Percentiles rank a stretch among this genome's conserved stretches.
Evolutionary conservation across 1,140 invertebrate species (phyloP).

Genomic region (Drosophila novamexicana): DNA sequence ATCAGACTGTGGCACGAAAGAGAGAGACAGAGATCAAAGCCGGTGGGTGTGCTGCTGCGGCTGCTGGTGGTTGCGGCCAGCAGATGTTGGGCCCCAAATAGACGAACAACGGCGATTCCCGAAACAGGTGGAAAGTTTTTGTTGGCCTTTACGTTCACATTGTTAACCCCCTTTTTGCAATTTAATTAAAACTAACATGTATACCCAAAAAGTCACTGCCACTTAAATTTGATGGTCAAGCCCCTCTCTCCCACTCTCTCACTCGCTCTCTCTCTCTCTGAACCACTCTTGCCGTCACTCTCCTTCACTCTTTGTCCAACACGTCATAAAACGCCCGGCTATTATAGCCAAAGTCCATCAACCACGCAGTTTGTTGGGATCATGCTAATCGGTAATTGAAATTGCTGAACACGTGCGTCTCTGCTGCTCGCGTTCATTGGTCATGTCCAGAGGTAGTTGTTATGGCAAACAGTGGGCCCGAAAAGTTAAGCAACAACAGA

Average conservation of each 20-base stretch:
- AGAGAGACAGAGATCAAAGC: slow-evolving; percentile 65
- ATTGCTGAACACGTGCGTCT: slow-evolving; percentile 69
- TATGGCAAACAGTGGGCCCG: slow-evolving; percentile 42
- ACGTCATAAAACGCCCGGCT: slow-evolving; percentile 61
- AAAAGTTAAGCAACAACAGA: slow-evolving; percentile 22
- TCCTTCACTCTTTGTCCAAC: slow-evolving; percentile 23
- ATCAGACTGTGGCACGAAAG: slow-evolving; percentile 36
- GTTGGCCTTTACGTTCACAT: slow-evolving; percentile 27
- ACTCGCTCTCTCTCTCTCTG: background rate
- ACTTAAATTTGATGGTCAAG: slow-evolving; percentile 32
- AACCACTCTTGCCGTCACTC: background rate
- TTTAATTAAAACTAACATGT: slow-evolving; percentile 61
- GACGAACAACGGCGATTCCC: slow-evolving; percentile 37
- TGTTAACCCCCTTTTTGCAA: slow-evolving; percentile 49
- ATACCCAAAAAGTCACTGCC: slow-evolving; percentile 37
- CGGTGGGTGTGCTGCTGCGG: slow-evolving; percentile 18
- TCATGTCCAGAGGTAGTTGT: slow-evolving; percentile 6
- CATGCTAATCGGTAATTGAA: slow-evolving; percentile 72
- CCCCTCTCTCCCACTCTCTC: background rate
- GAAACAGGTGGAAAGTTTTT: slow-evolving; percentile 65
- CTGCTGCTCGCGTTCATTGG: slow-evolving; percentile 56
- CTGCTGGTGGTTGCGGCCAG: slow-evolving; percentile 11
- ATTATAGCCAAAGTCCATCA: slow-evolving; percentile 49
- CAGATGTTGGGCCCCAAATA: slow-evolving; percentile 31
- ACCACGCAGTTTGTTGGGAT: slow-evolving; percentile 29